Percentiles rank a stretch among this genome's conserved stretches.
phyloP scores from a whole-genome alignment of 92 coral and sea anemone genomes.

The Nematostella vectensis region DNA sequence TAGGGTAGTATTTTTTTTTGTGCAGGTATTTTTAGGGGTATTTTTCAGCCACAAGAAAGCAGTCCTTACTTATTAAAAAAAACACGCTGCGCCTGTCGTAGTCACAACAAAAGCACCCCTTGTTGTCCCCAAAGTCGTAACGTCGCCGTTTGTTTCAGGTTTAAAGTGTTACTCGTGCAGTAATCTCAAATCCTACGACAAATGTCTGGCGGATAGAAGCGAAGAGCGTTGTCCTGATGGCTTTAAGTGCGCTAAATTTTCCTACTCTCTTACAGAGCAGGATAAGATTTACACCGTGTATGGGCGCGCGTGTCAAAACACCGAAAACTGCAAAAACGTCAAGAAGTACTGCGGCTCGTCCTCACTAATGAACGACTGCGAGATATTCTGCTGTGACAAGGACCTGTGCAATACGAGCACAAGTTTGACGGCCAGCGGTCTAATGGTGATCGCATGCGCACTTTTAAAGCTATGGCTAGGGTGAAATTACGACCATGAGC shows the following conservation, averaged over 20 bases:
- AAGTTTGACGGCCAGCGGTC: conserved; percentile 9
- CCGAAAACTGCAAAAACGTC: conserved; percentile 11
- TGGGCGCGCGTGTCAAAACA: conserved; percentile 22
- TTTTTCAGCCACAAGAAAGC: too few species aligned
- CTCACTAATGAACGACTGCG: conserved; percentile 10
- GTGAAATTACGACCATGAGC: too few species aligned
- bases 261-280: conserved; percentile 21
- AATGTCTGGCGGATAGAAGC: conserved; percentile 15
- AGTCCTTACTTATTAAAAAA: too few species aligned
- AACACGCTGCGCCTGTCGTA: too few species aligned
- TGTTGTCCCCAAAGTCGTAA: too few species aligned
- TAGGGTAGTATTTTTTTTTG: too few species aligned
- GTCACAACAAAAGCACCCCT: too few species aligned
- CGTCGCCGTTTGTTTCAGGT: too few species aligned
- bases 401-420: conserved; percentile 28
- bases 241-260: conserved; percentile 27
- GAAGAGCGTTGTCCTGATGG: conserved; percentile 13
- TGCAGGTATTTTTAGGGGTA: too few species aligned
- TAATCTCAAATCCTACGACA: conserved; percentile 13
- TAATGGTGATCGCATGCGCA: conserved; percentile 19
- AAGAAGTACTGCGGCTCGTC: conserved; percentile 13
- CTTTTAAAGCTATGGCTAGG: too few species aligned
- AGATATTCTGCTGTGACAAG: conserved; percentile 21
- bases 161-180: conserved; percentile 26
- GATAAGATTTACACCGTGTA: conserved; percentile 12